These are phyloP conservation scores for Hepsetus odoe DNA, from an alignment of 2,113 vertebrate genomes.

Conservation along the genomic window DNA sequence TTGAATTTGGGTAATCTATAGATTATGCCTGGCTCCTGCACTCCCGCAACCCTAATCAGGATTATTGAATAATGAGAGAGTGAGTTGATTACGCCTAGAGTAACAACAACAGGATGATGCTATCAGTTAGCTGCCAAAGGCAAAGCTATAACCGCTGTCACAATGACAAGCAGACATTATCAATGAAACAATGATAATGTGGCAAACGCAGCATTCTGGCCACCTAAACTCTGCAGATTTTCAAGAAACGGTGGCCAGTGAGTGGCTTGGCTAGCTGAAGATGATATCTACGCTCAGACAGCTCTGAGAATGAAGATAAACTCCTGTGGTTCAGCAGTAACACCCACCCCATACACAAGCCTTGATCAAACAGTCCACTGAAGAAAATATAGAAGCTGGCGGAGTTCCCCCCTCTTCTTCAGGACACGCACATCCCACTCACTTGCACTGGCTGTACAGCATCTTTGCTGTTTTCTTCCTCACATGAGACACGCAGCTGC, in stretches of 20 bases:
- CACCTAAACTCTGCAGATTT: neutral
- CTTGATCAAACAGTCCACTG: neutral
- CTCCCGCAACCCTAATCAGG: too few relatives aligned
- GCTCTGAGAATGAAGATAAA: neutral
- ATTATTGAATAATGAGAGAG: too few relatives aligned
- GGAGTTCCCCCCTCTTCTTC: conserved; percentile 20
- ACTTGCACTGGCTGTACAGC: conserved; percentile 65
- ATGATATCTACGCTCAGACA: neutral
- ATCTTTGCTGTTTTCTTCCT: conserved; percentile 70
- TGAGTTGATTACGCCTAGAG: too few relatives aligned
- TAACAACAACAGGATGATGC: too few relatives aligned
- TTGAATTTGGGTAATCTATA: neutral
- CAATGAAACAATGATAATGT: neutral
- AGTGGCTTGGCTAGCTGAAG: neutral
- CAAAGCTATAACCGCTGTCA: too few relatives aligned
- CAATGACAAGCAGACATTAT: neutral
- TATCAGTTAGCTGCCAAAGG: too few relatives aligned
- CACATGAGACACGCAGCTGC: conserved; percentile 61
- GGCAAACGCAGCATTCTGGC: neutral
- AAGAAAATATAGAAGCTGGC: neutral
- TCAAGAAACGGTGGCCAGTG: neutral
- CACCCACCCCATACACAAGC: conserved; percentile 3
- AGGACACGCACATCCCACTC: conserved; percentile 42
- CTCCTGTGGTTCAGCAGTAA: neutral
- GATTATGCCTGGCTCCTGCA: too few relatives aligned